phyloP scores from a whole-genome alignment of 2,797 vertebrate species.

The Rhodeus uyekii region DNA sequence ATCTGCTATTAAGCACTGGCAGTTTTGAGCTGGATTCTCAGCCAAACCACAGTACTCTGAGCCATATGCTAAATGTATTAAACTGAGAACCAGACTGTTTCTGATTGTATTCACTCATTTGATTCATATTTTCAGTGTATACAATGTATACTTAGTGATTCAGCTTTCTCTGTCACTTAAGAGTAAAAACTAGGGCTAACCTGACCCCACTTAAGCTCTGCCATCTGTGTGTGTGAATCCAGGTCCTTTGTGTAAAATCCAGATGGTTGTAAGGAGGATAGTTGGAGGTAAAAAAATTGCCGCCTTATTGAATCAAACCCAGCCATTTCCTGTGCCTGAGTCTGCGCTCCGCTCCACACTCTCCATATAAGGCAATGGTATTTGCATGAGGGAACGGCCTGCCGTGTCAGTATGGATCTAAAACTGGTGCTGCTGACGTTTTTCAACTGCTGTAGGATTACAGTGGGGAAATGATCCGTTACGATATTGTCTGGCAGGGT shows the following conservation, averaged over 20 bases:
- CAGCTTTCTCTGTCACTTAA: neutral
- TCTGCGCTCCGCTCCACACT: conserved; percentile 69
- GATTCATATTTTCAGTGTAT: neutral
- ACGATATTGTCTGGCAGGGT: conserved; percentile 60
- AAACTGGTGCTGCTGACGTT: conserved; percentile 74
- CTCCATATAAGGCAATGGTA: conserved; percentile 86
- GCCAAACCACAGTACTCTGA: conserved; percentile 44
- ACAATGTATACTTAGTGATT: neutral
- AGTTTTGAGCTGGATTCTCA: conserved; percentile 17
- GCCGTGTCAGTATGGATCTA: conserved; percentile 69
- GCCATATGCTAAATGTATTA: conserved; percentile 24
- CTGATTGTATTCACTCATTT: neutral
- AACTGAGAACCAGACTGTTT: conserved; percentile 9
- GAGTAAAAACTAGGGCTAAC: conserved; percentile 9
- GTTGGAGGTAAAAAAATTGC: conserved; percentile 42
- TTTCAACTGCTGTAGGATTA: conserved; percentile 68
- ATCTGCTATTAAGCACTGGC: conserved; percentile 51
- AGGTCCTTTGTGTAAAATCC: conserved; percentile 39
- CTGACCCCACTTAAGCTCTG: conserved; percentile 20
- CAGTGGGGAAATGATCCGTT: conserved; percentile 67
- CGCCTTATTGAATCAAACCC: conserved; percentile 78
- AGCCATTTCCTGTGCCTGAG: conserved; percentile 80
- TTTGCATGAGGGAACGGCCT: conserved; percentile 76
- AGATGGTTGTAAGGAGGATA: conserved; percentile 43
- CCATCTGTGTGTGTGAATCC: neutral